phyloP scores from a whole-genome alignment of 2,888 invertebrate species.

The Tromatobia lineatoria region DNA sequence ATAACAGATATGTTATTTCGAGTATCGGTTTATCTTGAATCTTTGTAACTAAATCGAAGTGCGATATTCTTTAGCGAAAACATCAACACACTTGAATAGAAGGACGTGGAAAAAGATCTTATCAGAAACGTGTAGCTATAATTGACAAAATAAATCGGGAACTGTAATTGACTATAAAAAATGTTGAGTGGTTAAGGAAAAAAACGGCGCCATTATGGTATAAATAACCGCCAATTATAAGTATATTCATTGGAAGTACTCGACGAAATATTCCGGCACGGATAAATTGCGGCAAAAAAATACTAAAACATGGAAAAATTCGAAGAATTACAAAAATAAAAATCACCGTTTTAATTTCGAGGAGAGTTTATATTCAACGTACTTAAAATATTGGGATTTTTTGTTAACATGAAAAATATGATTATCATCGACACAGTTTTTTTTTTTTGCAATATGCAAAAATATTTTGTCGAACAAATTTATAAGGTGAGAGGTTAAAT shows the following conservation, averaged over 20 bases:
- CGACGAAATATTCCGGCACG: not conserved
- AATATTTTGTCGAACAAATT: not conserved
- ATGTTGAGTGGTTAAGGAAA: not conserved
- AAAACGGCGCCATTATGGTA: no score
- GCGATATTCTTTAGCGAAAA: not conserved
- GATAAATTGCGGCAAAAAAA: slow-evolving; percentile 1
- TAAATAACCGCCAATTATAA: not conserved
- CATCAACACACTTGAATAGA: not conserved
- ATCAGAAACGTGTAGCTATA: not conserved
- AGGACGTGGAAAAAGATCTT: not conserved
- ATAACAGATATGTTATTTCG: no score
- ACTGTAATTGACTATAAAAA: not conserved
- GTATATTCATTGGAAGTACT: not conserved
- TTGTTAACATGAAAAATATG: not conserved
- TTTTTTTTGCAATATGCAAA: not conserved
- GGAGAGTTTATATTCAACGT: no score
- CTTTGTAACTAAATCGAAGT: not conserved
- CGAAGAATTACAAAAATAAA: no score
- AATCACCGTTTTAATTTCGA: no score
- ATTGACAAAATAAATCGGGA: not conserved
- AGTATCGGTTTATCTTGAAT: slow-evolving; percentile 10
- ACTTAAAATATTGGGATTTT: no score
- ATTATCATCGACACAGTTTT: not conserved
- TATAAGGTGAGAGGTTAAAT: not conserved
- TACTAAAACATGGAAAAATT: not conserved